These are phyloP conservation scores for Myxocyprinus asiaticus DNA, from an alignment of 2,113 vertebrate genomes.

Conservation along the genomic window DNA sequence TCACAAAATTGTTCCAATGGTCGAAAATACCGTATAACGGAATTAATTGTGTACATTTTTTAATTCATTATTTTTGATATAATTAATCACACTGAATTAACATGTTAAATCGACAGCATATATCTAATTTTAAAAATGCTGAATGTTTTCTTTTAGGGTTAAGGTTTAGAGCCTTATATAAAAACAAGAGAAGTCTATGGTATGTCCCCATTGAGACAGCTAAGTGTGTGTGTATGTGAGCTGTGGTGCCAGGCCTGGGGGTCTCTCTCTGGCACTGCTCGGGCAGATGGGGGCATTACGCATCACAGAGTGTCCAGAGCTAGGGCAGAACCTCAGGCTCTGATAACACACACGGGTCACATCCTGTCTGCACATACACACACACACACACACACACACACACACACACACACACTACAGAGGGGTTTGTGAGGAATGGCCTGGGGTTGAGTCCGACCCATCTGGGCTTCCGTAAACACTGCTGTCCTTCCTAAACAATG, in stretches of 20 bases:
- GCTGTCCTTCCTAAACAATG: background rate
- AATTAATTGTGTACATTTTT: no score
- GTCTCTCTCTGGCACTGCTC: background rate
- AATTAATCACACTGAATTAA: no score
- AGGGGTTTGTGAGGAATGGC: slow-evolving; percentile 8
- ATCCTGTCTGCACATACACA: slow-evolving; percentile 3
- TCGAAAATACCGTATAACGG: no score
- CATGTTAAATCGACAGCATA: no score
- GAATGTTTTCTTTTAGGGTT: no score
- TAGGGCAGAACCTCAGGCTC: slow-evolving; percentile 17
- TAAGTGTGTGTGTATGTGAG: background rate
- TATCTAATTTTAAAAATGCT: no score
- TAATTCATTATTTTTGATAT: no score
- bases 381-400: background rate
- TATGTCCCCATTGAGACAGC: no score
- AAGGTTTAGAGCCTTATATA: no score
- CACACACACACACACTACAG: background rate
- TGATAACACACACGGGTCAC: slow-evolving; percentile 13
- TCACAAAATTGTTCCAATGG: no score
- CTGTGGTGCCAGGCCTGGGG: background rate
- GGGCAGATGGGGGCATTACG: slow-evolving; percentile 58
- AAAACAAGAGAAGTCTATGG: no score
- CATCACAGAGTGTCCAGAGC: slow-evolving; percentile 33
- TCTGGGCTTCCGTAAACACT: slow-evolving; percentile 15
- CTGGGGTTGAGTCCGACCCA: slow-evolving; percentile 6